Percentiles rank a stretch among this genome's conserved stretches.
These are phyloP conservation scores for Paramormyrops kingsleyae DNA, from an alignment of 2,113 vertebrate species.

Conservation along the genomic window DNA sequence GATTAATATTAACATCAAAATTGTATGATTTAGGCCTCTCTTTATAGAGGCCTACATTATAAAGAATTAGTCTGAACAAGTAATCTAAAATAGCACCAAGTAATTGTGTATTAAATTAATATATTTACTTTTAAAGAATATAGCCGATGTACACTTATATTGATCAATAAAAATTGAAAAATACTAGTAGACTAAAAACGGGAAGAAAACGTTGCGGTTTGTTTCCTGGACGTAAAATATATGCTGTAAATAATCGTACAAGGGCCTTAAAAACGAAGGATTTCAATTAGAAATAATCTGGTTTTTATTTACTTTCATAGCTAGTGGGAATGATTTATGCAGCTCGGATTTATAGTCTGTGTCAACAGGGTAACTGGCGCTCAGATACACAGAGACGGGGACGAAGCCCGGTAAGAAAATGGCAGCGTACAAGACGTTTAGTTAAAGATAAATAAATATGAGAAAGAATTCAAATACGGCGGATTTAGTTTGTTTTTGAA, in stretches of 20 bases:
- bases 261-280: neutral
- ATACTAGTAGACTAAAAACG: neutral
- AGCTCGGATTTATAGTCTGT: neutral
- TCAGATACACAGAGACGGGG: neutral
- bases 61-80: neutral
- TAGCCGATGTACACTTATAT: neutral
- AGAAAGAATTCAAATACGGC: neutral
- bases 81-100: neutral
- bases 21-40: neutral
- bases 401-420: neutral
- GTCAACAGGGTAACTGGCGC: neutral
- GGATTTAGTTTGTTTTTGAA: neutral
- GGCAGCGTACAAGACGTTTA: neutral
- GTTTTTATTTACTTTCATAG: neutral
- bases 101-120: neutral
- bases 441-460: neutral
- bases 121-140: neutral
- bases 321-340: neutral
- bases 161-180: neutral
- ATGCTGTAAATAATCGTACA: neutral
- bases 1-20: neutral
- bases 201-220: neutral
- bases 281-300: neutral
- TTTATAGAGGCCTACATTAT: neutral
- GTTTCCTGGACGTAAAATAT: neutral